Percentiles rank a stretch among this genome's conserved stretches.
Conservation (phyloP, 2,113 vertebrate species). For the Myotis davidii region DNA sequence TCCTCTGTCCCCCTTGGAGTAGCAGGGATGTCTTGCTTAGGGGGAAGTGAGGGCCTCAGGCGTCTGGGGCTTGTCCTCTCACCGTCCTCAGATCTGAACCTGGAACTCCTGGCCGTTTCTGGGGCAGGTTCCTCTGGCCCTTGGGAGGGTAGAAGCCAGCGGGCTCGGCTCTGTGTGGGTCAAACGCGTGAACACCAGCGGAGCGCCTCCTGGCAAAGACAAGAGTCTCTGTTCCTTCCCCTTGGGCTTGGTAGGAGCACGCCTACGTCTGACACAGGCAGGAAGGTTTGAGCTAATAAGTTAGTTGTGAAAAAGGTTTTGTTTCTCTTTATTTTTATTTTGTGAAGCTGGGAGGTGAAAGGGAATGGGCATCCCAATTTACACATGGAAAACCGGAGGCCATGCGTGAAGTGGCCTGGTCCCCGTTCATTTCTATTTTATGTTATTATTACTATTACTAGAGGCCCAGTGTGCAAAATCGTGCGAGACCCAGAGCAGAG, state of each 20-base stretch:
- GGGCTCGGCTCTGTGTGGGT: neutral
- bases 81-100: neutral
- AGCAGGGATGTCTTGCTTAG: neutral
- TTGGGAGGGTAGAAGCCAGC: neutral
- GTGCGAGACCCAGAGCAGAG: too few species aligned
- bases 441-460: neutral
- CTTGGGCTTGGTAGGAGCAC: neutral
- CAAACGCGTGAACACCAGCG: neutral
- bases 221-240: neutral
- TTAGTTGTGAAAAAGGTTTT: neutral
- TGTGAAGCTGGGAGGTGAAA: neutral
- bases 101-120: neutral
- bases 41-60: too few species aligned
- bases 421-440: neutral
- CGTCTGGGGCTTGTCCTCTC: neutral
- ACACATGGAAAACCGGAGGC: neutral
- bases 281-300: neutral
- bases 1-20: too few species aligned
- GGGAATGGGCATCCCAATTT: neutral
- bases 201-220: neutral
- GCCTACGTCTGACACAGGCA: neutral
- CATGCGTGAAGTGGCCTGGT: neutral
- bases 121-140: neutral
- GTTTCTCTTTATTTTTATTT: constrained; percentile 27
- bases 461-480: too few species aligned